phyloP scores from a whole-genome alignment of 2,888 invertebrate species.

The Deilephila elpenor region DNA sequence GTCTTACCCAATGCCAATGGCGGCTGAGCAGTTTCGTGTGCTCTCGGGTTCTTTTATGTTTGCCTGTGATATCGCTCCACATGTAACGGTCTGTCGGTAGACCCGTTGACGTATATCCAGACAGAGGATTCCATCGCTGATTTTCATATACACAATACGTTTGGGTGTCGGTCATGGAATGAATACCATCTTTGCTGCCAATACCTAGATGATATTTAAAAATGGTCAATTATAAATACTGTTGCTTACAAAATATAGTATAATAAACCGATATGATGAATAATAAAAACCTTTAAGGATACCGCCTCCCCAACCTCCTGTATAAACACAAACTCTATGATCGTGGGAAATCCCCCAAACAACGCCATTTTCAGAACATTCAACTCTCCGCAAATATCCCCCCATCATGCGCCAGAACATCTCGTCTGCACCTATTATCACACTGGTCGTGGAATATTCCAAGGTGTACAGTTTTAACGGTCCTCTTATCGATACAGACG shows the following conservation, averaged over 20 bases:
- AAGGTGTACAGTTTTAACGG: conserved; percentile 89
- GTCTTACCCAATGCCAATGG: conserved; percentile 94
- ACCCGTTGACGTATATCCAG: conserved; percentile 94
- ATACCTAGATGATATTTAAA: conserved; percentile 54
- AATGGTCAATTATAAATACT: background rate
- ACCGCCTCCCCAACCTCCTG: conserved; percentile 94
- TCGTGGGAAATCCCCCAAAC: conserved; percentile 97
- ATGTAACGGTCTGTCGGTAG: conserved; percentile 94
- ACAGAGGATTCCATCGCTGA: conserved; percentile 96
- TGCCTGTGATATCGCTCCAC: conserved; percentile 96
- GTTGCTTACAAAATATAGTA: no score
- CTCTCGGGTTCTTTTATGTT: conserved; percentile 92
- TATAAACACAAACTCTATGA: conserved; percentile 95
- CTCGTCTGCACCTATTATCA: conserved; percentile 89
- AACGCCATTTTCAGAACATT: conserved; percentile 90
- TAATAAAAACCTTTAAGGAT: conserved; percentile 86
- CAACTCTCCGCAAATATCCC: conserved; percentile 92
- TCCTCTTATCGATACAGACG: conserved; percentile 90
- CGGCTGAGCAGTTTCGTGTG: conserved; percentile 93
- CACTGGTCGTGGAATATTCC: conserved; percentile 85
- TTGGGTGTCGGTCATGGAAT: conserved; percentile 93
- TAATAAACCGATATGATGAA: background rate
- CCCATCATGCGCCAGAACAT: conserved; percentile 95
- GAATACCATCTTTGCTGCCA: conserved; percentile 75
- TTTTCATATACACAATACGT: conserved; percentile 96